Conservation (phyloP, 2,113 vertebrate genomes). For the Cisticola juncidis region DNA sequence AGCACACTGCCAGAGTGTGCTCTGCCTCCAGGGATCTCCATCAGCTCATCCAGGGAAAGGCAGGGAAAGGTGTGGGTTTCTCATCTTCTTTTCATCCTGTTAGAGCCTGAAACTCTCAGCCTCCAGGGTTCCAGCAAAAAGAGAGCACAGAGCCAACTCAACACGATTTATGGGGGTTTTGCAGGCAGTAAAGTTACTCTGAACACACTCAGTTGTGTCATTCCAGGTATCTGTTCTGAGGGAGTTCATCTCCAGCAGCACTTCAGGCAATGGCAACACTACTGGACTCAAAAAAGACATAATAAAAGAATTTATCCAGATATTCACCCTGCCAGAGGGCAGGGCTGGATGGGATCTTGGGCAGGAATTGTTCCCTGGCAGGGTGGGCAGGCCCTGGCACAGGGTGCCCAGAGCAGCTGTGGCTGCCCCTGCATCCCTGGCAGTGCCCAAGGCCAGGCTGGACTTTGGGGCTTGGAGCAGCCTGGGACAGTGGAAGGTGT, state of each 20-base stretch:
- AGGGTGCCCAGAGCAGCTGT: background rate
- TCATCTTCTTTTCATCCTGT: no score
- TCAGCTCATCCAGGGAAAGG: background rate
- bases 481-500: background rate
- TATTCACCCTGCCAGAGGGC: background rate
- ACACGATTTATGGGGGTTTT: background rate
- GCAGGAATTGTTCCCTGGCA: background rate
- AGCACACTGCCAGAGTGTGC: fast-evolving
- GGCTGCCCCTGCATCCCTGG: background rate
- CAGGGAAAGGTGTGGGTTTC: background rate
- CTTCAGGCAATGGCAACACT: background rate
- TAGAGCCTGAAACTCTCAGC: no score
- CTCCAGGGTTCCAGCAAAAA: background rate
- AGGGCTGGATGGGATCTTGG: fast-evolving
- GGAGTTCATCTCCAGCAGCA: background rate
- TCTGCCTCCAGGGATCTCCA: background rate
- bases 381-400: background rate
- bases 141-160: background rate
- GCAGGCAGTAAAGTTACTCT: background rate
- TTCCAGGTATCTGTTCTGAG: background rate
- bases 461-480: background rate
- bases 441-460: background rate
- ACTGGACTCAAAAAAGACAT: background rate
- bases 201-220: fast-evolving
- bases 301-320: background rate